Base-by-base conservation (phyloP, 2,113 vertebrate genomes). In the Paramormyrops kingsleyae region DNA sequence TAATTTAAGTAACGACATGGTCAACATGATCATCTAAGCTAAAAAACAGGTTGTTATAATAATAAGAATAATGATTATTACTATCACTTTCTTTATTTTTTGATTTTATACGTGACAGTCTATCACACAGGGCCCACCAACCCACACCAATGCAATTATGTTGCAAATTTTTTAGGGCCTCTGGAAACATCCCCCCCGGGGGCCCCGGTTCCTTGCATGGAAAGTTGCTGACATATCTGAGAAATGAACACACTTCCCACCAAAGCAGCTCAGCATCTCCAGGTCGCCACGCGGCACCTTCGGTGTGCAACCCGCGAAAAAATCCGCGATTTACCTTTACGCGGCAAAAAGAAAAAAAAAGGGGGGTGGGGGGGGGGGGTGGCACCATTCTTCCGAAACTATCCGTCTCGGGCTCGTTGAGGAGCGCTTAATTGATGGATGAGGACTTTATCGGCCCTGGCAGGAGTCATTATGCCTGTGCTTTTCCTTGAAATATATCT, bases 381-480 rank as follows among this genome's bases (percentile, higher is more conserved):
- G 91, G 91, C 93, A 92, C 85, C 91, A 91, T 95, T 95, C n/a
- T 95, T 97, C 97, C 95, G 95, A 93, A 91, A 90, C 89, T 92
- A 95, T 96, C 94, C 91, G 91, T 95, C 94, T 94, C 93, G 93
- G 83, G 92, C 90, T 96, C 96, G 95, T 95, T 95, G 95, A 94
- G 96, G 95, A 94, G 90, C 93, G 93, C 94, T 96, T 97, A 97
- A 98, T 94, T 97, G 97, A 98, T 80, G 93, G 97, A 98, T 98
- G 96, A 98, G 95, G 95, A 96, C 94, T 96, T 97, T 97, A 97
- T 97, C 94, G 95, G 95, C 94, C 94, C 93, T 97, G 97, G 95
- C 97, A 98, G 96, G 92, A 96, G 95, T 97, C 94, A 90, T 97
- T 97, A 97, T 95, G 93, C 94, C 92, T 94, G 93, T 96, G 96